phyloP scores from a whole-genome alignment of 92 coral and sea anemone species.

The Palythoa caribaeorum region DNA sequence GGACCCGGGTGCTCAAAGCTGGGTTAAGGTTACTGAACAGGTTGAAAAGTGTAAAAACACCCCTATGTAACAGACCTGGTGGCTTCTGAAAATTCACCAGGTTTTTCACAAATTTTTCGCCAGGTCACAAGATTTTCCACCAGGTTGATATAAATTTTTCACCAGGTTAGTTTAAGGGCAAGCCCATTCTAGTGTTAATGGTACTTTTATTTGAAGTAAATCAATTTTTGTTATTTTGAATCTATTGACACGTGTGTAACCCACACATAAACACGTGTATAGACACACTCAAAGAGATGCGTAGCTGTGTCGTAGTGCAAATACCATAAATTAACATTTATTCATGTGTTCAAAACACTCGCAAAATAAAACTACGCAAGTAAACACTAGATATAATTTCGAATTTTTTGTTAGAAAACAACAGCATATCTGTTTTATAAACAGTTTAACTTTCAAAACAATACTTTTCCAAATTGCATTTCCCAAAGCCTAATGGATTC shows the following conservation, averaged over 20 bases:
- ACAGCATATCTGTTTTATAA: conserved; percentile 21
- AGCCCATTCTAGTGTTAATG: conserved; percentile 33
- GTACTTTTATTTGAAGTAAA: conserved; percentile 20
- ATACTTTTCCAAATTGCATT: conserved; percentile 22
- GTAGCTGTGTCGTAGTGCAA: conserved; percentile 7
- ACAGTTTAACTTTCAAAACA: conserved; percentile 31
- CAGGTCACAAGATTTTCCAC: no score
- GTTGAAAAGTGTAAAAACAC: no score
- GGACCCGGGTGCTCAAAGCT: no score
- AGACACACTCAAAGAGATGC: conserved; percentile 26
- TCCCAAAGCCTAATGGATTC: conserved; percentile 28
- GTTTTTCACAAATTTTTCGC: no score
- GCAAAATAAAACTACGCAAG: conserved; percentile 27
- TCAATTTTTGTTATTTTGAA: conserved; percentile 17
- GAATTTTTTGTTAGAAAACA: conserved; percentile 17
- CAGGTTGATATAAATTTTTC: no score
- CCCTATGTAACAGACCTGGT: no score
- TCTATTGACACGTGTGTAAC: conserved; percentile 31
- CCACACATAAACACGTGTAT: neutral
- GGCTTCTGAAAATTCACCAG: no score
- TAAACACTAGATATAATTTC: conserved; percentile 12
- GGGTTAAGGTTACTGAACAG: neutral
- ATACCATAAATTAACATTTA: neutral
- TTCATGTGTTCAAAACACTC: neutral
- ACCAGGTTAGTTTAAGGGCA: conserved; percentile 26